A percentile compares a stretch with the other conserved stretches of the same genome.
These are phyloP conservation scores for Phorcus lineatus DNA, from an alignment of 2,888 invertebrate species.

Conservation along the genomic window DNA sequence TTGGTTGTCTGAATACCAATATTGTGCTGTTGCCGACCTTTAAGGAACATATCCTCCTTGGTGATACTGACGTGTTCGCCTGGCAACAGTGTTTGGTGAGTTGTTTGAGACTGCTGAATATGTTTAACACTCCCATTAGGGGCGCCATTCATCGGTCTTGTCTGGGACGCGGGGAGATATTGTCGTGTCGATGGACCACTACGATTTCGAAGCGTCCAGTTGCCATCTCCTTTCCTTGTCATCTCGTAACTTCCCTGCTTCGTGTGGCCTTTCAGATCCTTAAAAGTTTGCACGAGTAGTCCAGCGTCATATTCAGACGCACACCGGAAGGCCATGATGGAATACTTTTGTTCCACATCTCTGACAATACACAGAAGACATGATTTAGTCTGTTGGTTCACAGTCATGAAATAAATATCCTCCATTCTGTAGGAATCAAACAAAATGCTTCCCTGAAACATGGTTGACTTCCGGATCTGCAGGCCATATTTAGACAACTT, in stretches of 20 bases:
- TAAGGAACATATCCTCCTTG: constrained; percentile 3
- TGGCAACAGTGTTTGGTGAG: not conserved
- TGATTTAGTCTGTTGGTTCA: constrained; percentile 49
- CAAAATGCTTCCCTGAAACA: constrained; percentile 44
- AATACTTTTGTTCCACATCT: constrained; percentile 45
- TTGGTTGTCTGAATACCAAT: constrained; percentile 28
- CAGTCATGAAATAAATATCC: constrained; percentile 52
- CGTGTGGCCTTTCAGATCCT: constrained; percentile 28
- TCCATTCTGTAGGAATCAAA: constrained; percentile 45
- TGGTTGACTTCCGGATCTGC: constrained; percentile 40
- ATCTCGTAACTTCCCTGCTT: constrained; percentile 40
- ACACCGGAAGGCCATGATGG: constrained; percentile 55
- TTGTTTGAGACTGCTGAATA: not conserved
- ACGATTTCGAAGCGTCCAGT: constrained; percentile 61
- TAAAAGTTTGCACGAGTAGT: constrained; percentile 46
- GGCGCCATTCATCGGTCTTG: constrained; percentile 26
- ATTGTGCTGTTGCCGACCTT: constrained; percentile 25
- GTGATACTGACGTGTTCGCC: not conserved
- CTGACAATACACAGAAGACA: constrained; percentile 55
- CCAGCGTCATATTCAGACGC: constrained; percentile 49
- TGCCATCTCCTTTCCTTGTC: constrained; percentile 52
- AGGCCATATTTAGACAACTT: constrained; percentile 51
- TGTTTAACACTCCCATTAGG: constrained; percentile 40
- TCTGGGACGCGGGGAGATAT: constrained; percentile 9
- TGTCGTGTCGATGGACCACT: constrained; percentile 1